Evolutionary conservation across 2,113 vertebrate species (phyloP), one percentile per base, ranked within the genome.

Genomic region (Mionectes macconnelli): DNA sequence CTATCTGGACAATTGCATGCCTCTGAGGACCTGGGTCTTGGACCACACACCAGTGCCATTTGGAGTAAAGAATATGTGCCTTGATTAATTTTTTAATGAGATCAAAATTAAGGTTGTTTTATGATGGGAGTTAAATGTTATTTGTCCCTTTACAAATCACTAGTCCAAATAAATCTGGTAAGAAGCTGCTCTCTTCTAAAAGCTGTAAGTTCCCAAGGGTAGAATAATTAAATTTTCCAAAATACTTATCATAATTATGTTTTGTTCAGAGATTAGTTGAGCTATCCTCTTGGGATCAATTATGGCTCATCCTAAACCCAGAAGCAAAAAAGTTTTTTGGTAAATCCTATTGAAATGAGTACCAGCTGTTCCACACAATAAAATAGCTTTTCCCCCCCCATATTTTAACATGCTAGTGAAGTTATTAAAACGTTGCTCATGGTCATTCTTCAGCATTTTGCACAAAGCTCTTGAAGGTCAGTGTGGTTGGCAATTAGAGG

Each of bases 191-290:
- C 35, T 56, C 40, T 94, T 94, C 69, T 64, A 86, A 96, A 91
- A 64, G 39, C 40, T 68, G 12, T 6, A 19, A 72, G 85, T 79
- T 96, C 94, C 94, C 94, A 74, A 59, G 33, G 69, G 86, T 37
- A 60, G 52, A 96, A 96, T 93, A 91, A 95, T 97, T 93, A 90
- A 89, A 84, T 96, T 96, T 97, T 97, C 87, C 89, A 96, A 96
- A 97, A 97, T 95, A 94, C 87, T 93, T 94, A 75, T 44, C 47
- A 66, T 90, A 93, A 95, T 94, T 89, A 94, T 93, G 59, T 94
- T 97, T 95, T 96, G 74, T 96, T 93, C 87, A 25, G 69, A 94
- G 93, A 97, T 96, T 91, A 91, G 75, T 75, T 90, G 72, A 67
- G 50, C 57, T 78, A 45, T 62, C 42, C 96, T 81, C 91, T 78